Percentiles rank a stretch among this genome's conserved stretches.
Conservation (phyloP, 2,797 vertebrate genomes). For the Tinamus major region DNA sequence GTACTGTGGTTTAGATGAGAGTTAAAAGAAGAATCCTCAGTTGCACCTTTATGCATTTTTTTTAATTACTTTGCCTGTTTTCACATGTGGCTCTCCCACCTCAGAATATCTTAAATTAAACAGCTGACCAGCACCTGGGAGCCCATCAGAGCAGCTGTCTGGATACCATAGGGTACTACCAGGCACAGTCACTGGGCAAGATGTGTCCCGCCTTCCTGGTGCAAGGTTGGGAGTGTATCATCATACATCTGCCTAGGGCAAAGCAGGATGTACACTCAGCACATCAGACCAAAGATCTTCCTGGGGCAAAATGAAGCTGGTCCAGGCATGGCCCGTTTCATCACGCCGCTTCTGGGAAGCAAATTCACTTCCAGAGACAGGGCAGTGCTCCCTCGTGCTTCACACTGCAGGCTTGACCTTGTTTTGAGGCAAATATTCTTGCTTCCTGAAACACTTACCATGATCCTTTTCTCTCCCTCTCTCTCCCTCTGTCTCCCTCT, state of each 20-base stretch:
- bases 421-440: not conserved
- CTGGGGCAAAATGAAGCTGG: constrained; percentile 19
- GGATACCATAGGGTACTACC: not conserved
- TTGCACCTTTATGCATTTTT: constrained; percentile 24
- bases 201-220: not conserved
- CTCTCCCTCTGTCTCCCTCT: too few species aligned
- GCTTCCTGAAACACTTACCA: not conserved
- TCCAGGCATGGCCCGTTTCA: not conserved
- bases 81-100: not conserved
- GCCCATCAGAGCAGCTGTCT: constrained; percentile 2
- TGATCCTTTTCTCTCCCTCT: not conserved
- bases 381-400: not conserved
- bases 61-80: not conserved
- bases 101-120: not conserved
- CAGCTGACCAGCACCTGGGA: not conserved
- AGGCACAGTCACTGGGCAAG: not conserved
- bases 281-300: not conserved
- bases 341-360: not conserved
- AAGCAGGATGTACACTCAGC: not conserved
- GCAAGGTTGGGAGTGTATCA: not conserved
- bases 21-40: constrained; percentile 27
- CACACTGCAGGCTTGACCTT: not conserved
- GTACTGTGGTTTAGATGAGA: not conserved
- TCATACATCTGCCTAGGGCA: not conserved
- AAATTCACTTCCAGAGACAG: constrained; percentile 6